Evolutionary conservation across 1,140 invertebrate species (phyloP).

Genomic region (Meloidogyne exigua): DNA sequence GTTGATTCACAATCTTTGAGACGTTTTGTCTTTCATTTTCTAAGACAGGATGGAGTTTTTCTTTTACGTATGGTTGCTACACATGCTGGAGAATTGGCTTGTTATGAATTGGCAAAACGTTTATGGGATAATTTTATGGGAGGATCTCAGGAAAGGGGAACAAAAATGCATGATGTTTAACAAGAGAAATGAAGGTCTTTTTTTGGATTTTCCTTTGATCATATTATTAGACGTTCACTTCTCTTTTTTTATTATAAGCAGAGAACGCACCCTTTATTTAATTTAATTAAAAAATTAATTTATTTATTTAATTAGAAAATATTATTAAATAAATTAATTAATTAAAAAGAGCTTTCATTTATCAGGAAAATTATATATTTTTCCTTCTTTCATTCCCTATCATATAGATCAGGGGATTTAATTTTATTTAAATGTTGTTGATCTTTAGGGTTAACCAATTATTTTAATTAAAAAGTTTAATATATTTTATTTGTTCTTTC

Average conservation of each 20-base stretch:
- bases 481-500: no score
- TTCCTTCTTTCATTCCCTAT: background rate
- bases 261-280: no score
- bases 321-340: background rate
- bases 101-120: constrained; percentile 62
- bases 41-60: constrained; percentile 62
- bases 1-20: constrained; percentile 62
- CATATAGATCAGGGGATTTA: background rate
- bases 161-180: constrained; percentile 62
- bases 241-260: no score
- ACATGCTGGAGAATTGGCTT: constrained; percentile 61
- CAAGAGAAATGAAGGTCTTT: no score
- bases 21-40: constrained; percentile 62
- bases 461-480: no score
- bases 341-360: constrained; percentile 10
- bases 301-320: background rate
- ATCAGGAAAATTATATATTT: background rate
- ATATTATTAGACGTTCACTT: no score
- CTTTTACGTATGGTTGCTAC: constrained; percentile 63
- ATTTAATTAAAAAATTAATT: no score
- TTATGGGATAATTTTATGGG: constrained; percentile 59
- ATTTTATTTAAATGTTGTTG: no score
- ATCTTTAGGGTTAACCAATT: no score
- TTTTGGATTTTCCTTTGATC: no score
- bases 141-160: constrained; percentile 61